Evolutionary conservation across 2,797 vertebrate genomes (phyloP).

Genomic region (Hylomyscus alleni): DNA sequence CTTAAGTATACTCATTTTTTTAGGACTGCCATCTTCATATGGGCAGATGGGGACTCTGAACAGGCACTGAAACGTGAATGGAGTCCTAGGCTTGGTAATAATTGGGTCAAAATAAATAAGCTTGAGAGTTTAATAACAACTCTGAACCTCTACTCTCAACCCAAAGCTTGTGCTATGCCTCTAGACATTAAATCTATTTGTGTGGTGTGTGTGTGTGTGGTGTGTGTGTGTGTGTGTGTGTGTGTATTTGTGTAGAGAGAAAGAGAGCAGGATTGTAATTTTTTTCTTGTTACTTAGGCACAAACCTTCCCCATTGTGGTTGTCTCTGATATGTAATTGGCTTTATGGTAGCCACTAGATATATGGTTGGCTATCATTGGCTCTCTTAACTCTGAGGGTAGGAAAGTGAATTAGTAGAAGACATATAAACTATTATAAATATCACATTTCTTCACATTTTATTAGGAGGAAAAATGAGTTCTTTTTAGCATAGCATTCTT

Average conservation of each 20-base stretch:
- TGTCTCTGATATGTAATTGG: not conserved
- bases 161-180: not conserved
- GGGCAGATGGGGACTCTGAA: not conserved
- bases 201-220: not conserved
- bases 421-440: not conserved
- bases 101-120: not conserved
- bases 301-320: not conserved
- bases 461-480: not conserved
- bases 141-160: accelerated
- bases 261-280: not conserved
- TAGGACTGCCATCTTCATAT: not conserved
- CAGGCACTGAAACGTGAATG: not conserved
- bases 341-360: not conserved
- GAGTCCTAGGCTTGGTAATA: not conserved
- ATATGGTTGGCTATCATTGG: not conserved
- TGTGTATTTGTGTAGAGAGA: too few species aligned
- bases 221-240: too few species aligned
- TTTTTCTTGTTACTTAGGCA: not conserved
- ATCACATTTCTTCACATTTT: not conserved
- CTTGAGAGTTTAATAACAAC: not conserved
- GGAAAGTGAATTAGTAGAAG: not conserved
- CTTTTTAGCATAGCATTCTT: not conserved
- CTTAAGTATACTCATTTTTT: not conserved
- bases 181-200: not conserved
- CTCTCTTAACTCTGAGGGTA: not conserved